Evolutionary conservation across 2,888 invertebrate species (phyloP).

Genomic region (Diarsia dahlii): DNA sequence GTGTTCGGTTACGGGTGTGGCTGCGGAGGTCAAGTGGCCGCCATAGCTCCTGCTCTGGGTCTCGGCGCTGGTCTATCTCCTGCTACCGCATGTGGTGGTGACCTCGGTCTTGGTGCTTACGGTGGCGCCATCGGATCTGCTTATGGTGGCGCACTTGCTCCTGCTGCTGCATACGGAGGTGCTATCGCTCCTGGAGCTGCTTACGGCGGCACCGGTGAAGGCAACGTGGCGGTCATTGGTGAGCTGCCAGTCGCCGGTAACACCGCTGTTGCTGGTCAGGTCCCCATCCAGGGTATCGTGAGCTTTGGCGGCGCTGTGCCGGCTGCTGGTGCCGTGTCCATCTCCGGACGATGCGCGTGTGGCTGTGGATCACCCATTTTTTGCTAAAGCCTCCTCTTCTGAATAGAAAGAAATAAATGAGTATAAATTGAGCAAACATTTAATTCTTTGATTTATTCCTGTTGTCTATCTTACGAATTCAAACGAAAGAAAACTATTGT

Average conservation of each 20-base stretch:
- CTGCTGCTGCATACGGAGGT: neutral
- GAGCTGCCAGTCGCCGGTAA: slow-evolving; percentile 65
- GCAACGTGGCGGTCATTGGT: slow-evolving; percentile 69
- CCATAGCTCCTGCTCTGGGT: neutral
- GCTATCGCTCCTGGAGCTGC: neutral
- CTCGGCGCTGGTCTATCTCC: neutral
- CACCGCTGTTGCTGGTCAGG: neutral
- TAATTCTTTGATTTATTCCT: too few species aligned
- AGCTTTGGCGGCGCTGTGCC: neutral
- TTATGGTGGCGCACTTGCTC: neutral
- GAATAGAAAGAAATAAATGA: too few species aligned
- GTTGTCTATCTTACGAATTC: too few species aligned
- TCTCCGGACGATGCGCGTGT: neutral
- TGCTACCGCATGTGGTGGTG: neutral
- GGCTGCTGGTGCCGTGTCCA: neutral
- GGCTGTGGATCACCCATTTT: neutral
- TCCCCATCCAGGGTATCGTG: neutral
- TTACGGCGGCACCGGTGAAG: slow-evolving; percentile 54
- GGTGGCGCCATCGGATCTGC: neutral
- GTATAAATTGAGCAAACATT: too few species aligned
- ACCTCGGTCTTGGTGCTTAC: neutral
- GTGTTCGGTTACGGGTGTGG: neutral
- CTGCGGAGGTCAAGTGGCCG: neutral
- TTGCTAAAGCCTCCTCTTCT: too few species aligned
- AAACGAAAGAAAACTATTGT: too few species aligned